phyloP scores from a whole-genome alignment of 2,888 invertebrate genomes.

The Cataglyphis altisquamis region DNA sequence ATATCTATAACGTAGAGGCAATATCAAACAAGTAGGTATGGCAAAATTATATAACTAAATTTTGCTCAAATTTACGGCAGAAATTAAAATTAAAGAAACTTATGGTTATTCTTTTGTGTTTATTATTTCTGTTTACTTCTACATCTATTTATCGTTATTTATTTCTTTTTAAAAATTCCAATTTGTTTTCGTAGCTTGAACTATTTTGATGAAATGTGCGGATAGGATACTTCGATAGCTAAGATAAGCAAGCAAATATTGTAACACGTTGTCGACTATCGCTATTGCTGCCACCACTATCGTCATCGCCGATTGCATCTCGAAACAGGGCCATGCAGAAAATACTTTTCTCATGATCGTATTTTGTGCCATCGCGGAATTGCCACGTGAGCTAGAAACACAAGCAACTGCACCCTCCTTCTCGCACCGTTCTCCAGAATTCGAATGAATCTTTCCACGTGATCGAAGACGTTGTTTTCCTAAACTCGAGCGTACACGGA shows the following conservation, averaged over 20 bases:
- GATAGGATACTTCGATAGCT: constrained; percentile 1
- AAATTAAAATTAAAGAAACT: neutral
- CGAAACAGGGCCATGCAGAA: constrained; percentile 35
- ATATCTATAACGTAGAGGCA: neutral
- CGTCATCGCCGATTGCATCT: constrained; percentile 35
- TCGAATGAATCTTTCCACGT: constrained; percentile 38
- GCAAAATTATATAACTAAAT: neutral
- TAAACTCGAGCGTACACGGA: constrained; percentile 41
- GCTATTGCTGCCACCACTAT: neutral
- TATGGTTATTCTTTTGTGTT: neutral
- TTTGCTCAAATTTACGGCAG: neutral
- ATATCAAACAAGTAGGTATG: neutral
- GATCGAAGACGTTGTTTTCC: constrained; percentile 52
- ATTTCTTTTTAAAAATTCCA: neutral
- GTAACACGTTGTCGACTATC: constrained; percentile 20
- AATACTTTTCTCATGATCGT: constrained; percentile 49
- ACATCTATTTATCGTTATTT: neutral
- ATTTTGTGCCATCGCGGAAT: constrained; percentile 42
- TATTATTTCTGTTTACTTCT: neutral
- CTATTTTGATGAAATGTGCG: constrained; percentile 5
- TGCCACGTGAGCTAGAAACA: constrained; percentile 30
- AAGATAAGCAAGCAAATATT: constrained; percentile 36
- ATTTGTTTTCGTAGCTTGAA: neutral
- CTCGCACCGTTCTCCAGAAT: neutral
- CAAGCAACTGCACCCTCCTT: constrained; percentile 16